phyloP scores from a whole-genome alignment of 2,888 invertebrate genomes.

The Dusona sp. region DNA sequence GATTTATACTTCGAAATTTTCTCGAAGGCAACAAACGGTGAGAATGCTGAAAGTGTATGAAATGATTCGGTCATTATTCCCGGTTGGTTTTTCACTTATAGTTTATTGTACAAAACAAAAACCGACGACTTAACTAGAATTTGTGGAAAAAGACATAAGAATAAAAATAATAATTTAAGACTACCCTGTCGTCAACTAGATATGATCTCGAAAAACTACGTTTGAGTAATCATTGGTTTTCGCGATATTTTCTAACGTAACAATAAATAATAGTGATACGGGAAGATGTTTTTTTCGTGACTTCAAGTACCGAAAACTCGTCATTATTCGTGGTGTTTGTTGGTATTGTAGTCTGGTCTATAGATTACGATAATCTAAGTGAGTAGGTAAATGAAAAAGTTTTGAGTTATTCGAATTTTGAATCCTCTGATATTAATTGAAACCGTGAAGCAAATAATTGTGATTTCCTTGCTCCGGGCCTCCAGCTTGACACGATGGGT shows the following conservation, averaged over 20 bases:
- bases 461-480: background rate
- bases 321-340: background rate
- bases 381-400: background rate
- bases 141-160: conserved; percentile 63
- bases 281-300: conserved; percentile 72
- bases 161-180: conserved; percentile 69
- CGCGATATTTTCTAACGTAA: conserved; percentile 27
- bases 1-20: background rate
- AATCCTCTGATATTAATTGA: background rate
- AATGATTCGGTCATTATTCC: conserved; percentile 1
- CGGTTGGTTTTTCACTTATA: conserved; percentile 64
- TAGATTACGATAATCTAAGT: background rate
- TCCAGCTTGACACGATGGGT: conserved; percentile 18
- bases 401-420: no score
- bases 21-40: background rate
- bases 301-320: background rate
- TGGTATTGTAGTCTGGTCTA: no score
- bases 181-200: conserved; percentile 73
- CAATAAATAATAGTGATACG: conserved; percentile 58
- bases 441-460: no score
- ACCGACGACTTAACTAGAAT: conserved; percentile 73
- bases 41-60: background rate
- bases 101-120: conserved; percentile 80
- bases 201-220: conserved; percentile 77
- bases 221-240: conserved; percentile 66